Base-by-base conservation (phyloP, 2,797 vertebrate species). In the Danio jaintianensis region DNA sequence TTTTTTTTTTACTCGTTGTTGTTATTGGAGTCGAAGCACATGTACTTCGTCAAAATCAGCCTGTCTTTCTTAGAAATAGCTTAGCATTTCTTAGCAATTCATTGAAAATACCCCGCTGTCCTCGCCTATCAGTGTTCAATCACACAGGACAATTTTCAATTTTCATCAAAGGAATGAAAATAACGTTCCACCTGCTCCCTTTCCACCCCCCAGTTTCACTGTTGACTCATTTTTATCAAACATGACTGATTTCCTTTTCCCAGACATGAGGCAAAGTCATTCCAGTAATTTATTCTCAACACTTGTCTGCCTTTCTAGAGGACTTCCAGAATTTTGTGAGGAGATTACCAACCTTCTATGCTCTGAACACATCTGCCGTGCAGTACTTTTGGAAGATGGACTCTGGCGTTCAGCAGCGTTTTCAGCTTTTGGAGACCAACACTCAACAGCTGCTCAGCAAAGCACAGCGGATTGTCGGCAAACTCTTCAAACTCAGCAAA, bases 251-350 rank as follows among this genome's bases (percentile, higher is more conserved):
- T 85, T 79, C 7, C 55, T 56, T 83, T 79, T 55, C 66, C 63
- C 16, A 43, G 5, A 73, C 56, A 67, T 78, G 29, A 59, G 56
- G 48, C 50, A 75, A 70, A 45, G 61, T 75, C 42, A 78, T 79
- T 79, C 45, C 43, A 59, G 58, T 79, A 58, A 58, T 69, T 83
- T 42, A 83, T 83, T 67, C 53, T 80, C n/a, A 52, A 77, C 58
- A 77, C 84, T 83, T 87, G 56, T 82, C 4, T 88, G 43, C 71
- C 55, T 84, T 80, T 93, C 16, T 90, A 99, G 97, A 98, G 79
- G 97, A 99, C 92, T 98, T 98, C 89, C 97, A 98, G 88, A 93
- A 96, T 87, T 98, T 98, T 84, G 96, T 98, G 87, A 96, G 96
- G 84, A 95, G 95, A 89, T 94, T 99, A 66, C 97, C 97, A 53